Evolutionary conservation across 2,888 invertebrate species (phyloP).

Genomic region (Salticus scenicus): DNA sequence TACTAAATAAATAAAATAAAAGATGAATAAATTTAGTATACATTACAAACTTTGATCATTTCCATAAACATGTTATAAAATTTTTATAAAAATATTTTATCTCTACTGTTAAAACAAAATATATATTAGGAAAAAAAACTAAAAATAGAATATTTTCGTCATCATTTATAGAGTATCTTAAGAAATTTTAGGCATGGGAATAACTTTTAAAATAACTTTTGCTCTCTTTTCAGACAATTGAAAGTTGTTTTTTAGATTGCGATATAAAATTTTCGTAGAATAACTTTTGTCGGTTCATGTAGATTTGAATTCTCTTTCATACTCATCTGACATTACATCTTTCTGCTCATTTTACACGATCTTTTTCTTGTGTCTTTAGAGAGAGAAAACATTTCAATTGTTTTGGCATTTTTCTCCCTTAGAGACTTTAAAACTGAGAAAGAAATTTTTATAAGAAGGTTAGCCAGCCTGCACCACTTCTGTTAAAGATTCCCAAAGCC

Average conservation of each 20-base stretch:
- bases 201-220: not conserved
- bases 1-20: no score
- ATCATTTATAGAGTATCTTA: no score
- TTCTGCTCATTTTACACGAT: not conserved
- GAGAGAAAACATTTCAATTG: constrained; percentile 37
- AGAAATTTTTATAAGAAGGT: constrained; percentile 41
- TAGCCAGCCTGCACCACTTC: constrained; percentile 59
- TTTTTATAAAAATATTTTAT: no score
- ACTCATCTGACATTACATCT: constrained; percentile 4
- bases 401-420: constrained; percentile 31
- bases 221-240: not conserved
- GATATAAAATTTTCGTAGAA: no score
- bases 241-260: no score
- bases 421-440: constrained; percentile 7
- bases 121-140: no score
- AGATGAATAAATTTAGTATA: no score
- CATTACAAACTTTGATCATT: no score
- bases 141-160: no score
- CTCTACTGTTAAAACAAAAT: no score
- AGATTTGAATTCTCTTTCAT: not conserved
- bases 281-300: not conserved
- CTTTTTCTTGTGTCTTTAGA: constrained; percentile 25
- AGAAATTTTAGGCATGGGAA: not conserved
- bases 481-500: constrained; percentile 11
- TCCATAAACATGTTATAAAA: no score